Conservation (phyloP, 2,888 invertebrate genomes). For the Xylophagus ater region DNA sequence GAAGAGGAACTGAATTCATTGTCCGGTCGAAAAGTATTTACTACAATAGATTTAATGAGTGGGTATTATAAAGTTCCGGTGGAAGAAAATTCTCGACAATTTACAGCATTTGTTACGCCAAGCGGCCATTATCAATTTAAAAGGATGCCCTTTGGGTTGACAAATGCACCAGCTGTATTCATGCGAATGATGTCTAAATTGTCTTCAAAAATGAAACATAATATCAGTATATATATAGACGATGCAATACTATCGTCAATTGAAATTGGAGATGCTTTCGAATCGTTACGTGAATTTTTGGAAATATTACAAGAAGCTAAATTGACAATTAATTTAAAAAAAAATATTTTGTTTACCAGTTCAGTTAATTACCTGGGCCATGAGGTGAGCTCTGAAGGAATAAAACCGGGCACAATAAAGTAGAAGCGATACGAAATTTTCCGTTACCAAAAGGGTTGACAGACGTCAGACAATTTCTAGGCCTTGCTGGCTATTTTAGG, state of each 20-base stretch:
- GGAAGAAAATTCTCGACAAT: constrained; percentile 9
- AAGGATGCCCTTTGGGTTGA: constrained; percentile 26
- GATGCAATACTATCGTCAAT: constrained; percentile 21
- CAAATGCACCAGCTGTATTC: constrained; percentile 26
- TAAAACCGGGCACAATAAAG: constrained; percentile 16
- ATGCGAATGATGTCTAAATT: constrained; percentile 16
- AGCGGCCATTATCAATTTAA: constrained; percentile 19
- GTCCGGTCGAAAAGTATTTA: constrained; percentile 10
- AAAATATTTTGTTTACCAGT: constrained; percentile 18
- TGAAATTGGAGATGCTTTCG: constrained; percentile 15
- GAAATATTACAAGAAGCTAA: background rate
- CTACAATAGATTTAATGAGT: constrained; percentile 18
- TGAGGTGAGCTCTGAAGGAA: constrained; percentile 7
- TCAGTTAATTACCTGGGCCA: constrained; percentile 20
- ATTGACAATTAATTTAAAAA: constrained; percentile 11
- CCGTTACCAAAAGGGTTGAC: constrained; percentile 15
- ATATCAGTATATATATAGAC: constrained; percentile 20
- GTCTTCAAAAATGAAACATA: background rate
- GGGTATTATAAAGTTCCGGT: constrained; percentile 23
- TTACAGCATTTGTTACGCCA: constrained; percentile 22
- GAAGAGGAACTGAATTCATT: constrained; percentile 19
- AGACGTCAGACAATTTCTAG: constrained; percentile 21
- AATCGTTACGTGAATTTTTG: background rate
- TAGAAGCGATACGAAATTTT: constrained; percentile 13
- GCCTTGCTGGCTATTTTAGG: constrained; percentile 22